phyloP scores from a whole-genome alignment of 2,113 vertebrate species.

The Lipotes vexillifer region DNA sequence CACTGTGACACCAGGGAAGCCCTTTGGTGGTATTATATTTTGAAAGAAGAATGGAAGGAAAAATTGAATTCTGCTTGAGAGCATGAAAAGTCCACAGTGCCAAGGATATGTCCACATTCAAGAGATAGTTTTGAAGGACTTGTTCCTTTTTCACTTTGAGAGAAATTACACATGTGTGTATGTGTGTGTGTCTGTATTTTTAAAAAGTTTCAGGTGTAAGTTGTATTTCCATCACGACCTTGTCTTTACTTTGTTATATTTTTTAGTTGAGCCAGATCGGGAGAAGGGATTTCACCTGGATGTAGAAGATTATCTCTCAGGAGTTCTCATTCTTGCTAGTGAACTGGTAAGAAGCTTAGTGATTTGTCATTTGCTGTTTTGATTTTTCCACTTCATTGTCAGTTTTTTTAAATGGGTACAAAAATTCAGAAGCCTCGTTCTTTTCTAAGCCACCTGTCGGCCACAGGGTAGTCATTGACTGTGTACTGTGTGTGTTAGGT shows the following conservation, averaged over 20 bases:
- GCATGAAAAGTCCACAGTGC: not conserved
- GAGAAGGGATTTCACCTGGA: constrained; percentile 98
- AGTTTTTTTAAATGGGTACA: not conserved
- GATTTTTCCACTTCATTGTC: not conserved
- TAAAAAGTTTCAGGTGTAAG: not conserved
- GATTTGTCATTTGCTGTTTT: constrained; percentile 1
- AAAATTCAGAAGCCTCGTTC: not conserved
- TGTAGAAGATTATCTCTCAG: constrained; percentile 97
- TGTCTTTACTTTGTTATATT: constrained; percentile 12
- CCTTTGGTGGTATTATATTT: not conserved
- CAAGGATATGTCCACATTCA: not conserved
- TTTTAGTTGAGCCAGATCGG: constrained; percentile 91
- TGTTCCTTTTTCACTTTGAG: not conserved
- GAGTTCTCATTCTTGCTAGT: constrained; percentile 94
- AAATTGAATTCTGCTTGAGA: not conserved
- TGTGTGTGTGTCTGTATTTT: not conserved
- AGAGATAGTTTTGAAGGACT: not conserved
- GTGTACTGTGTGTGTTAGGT: not conserved
- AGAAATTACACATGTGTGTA: not conserved
- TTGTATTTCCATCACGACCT: not conserved
- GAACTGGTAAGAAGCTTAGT: constrained; percentile 89
- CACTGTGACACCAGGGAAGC: too few relatives aligned
- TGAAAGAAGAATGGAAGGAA: constrained; percentile 3
- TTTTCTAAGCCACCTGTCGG: not conserved
- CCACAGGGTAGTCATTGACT: not conserved